phyloP scores from a whole-genome alignment of 2,797 vertebrate species.

The Gallinago nigripennis region DNA sequence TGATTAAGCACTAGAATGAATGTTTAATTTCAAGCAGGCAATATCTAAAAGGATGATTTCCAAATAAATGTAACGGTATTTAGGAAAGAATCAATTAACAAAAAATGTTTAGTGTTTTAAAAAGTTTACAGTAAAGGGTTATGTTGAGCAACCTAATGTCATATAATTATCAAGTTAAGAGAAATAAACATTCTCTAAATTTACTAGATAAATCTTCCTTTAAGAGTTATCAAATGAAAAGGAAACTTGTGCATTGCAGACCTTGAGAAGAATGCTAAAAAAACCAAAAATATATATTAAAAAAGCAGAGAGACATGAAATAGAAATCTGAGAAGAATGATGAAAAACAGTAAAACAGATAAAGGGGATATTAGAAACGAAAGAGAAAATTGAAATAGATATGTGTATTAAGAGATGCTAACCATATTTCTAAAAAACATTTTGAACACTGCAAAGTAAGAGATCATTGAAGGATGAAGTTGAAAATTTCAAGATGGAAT shows the following conservation, averaged over 20 bases:
- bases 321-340: conserved; percentile 37
- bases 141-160: neutral
- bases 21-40: neutral
- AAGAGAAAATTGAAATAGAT: conserved; percentile 56
- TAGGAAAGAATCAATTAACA: neutral
- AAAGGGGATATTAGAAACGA: conserved; percentile 35
- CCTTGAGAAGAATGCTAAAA: neutral
- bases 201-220: neutral
- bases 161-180: neutral
- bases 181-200: conserved; percentile 23
- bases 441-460: conserved; percentile 3
- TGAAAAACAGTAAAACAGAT: conserved; percentile 52
- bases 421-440: conserved; percentile 25
- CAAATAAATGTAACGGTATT: neutral
- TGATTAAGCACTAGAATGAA: neutral
- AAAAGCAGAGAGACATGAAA: conserved; percentile 41
- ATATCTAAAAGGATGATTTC: neutral
- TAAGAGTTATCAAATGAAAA: conserved; percentile 3
- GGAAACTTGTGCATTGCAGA: neutral
- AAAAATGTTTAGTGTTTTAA: neutral
- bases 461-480: conserved; percentile 33
- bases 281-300: conserved; percentile 36
- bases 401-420: conserved; percentile 1
- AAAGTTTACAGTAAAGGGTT: neutral
- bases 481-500: conserved; percentile 24